Conservation (phyloP, 2,888 invertebrate genomes). For the Troides aeacus region DNA sequence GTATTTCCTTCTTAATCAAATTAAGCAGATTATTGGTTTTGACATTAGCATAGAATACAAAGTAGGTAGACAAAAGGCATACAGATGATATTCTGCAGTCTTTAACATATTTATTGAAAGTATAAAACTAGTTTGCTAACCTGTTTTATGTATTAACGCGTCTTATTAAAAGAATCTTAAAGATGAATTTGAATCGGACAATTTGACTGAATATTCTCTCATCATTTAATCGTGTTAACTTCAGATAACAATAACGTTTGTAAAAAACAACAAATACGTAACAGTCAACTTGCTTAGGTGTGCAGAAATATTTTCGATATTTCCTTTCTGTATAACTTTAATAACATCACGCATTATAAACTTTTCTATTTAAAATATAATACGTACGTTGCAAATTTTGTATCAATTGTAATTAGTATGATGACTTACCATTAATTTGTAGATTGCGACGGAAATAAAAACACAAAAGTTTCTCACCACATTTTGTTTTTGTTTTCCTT, state of each 20-base stretch:
- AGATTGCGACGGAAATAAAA: conserved; percentile 2
- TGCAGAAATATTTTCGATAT: not conserved
- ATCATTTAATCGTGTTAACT: not conserved
- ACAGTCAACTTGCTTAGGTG: not conserved
- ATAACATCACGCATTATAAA: not conserved
- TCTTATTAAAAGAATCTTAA: not conserved
- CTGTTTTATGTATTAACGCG: not conserved
- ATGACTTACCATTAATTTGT: not conserved
- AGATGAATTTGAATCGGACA: not conserved
- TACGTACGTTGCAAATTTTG: not conserved
- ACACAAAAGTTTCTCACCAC: conserved; percentile 32
- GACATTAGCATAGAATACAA: not conserved
- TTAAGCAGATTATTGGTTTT: not conserved
- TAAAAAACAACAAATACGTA: not conserved
- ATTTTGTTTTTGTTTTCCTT: conserved; percentile 26
- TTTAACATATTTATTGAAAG: not conserved
- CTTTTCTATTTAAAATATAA: not conserved
- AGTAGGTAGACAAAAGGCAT: not conserved
- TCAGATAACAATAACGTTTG: not conserved
- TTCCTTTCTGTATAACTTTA: not conserved
- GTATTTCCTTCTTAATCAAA: not conserved
- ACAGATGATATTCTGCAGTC: not conserved
- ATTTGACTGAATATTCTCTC: not conserved
- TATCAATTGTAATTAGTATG: not conserved
- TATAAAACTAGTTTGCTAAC: not conserved